A percentile compares a stretch with the other conserved stretches of the same genome.
These are phyloP conservation scores for Corythoichthys haematopterus DNA, from an alignment of 2,113 vertebrate species.

Conservation along the genomic window DNA sequence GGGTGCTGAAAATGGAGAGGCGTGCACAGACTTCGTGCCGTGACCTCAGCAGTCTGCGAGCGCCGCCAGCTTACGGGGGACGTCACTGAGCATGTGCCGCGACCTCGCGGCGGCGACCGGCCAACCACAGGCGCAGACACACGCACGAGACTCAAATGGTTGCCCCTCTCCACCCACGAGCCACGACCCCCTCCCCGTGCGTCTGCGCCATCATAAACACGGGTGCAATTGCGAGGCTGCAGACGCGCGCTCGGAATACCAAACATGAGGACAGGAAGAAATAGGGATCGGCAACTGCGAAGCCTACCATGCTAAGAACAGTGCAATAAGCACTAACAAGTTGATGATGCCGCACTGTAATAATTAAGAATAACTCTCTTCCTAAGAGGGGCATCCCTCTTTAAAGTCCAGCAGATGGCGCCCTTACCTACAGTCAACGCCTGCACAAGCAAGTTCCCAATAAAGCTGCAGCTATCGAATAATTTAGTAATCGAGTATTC, in stretches of 20 bases:
- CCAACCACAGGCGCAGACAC: slow-evolving; percentile 36
- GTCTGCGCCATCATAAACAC: slow-evolving; percentile 85
- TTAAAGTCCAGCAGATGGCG: too few relatives aligned
- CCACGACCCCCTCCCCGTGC: slow-evolving; percentile 47
- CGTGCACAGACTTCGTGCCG: slow-evolving; percentile 95
- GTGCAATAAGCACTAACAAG: too few relatives aligned
- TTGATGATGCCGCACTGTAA: too few relatives aligned
- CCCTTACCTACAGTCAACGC: too few relatives aligned
- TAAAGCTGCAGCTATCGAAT: too few relatives aligned
- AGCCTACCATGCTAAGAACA: slow-evolving; percentile 24
- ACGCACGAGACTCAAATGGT: slow-evolving; percentile 72
- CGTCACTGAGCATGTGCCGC: slow-evolving; percentile 98
- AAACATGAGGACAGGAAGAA: slow-evolving; percentile 66
- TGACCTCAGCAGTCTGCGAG: slow-evolving; percentile 93
- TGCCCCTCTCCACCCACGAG: slow-evolving; percentile 38
- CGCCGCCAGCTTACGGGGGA: slow-evolving; percentile 72
- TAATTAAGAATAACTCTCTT: too few relatives aligned
- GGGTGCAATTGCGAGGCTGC: slow-evolving; percentile 68
- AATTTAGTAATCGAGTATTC: too few relatives aligned
- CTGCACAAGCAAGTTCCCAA: too few relatives aligned
- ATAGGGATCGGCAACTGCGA: slow-evolving; percentile 58
- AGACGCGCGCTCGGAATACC: slow-evolving; percentile 73
- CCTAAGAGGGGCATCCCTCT: too few relatives aligned
- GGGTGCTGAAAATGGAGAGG: slow-evolving; percentile 97
- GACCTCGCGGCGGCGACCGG: slow-evolving; percentile 74